A percentile compares a stretch with the other conserved stretches of the same genome.
These are phyloP conservation scores for Neosilurus hyrtlii DNA, from an alignment of 2,797 vertebrate genomes.

Conservation along the genomic window DNA sequence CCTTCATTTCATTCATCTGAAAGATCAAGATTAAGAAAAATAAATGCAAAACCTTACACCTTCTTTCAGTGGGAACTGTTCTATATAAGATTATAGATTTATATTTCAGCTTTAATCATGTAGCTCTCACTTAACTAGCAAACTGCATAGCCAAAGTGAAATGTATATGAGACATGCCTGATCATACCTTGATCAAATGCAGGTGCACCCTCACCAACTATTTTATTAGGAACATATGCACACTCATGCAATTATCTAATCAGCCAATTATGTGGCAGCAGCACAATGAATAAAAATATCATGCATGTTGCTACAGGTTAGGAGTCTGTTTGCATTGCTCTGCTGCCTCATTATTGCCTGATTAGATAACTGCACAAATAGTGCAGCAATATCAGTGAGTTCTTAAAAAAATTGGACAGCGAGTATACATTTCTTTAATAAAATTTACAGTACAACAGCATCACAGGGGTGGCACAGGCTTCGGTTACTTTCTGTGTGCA, in stretches of 20 bases:
- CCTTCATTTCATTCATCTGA: slow-evolving; percentile 80
- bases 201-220: not conserved
- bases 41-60: not conserved
- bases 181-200: not conserved
- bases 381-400: not conserved
- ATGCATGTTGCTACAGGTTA: too few species aligned
- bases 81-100: not conserved
- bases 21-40: not conserved
- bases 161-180: not conserved
- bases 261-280: not conserved
- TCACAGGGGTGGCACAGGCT: not conserved
- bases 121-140: not conserved
- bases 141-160: not conserved
- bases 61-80: not conserved
- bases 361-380: not conserved
- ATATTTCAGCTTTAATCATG: not conserved
- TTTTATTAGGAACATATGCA: not conserved
- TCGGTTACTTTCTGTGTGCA: not conserved
- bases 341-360: too few species aligned
- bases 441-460: not conserved
- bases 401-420: not conserved
- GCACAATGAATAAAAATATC: too few species aligned
- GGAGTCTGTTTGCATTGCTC: not conserved
- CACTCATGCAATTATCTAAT: not conserved
- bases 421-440: not conserved